These are phyloP conservation scores for Hormaphis cornu DNA, from an alignment of 1,140 invertebrate species.

Conservation along the genomic window DNA sequence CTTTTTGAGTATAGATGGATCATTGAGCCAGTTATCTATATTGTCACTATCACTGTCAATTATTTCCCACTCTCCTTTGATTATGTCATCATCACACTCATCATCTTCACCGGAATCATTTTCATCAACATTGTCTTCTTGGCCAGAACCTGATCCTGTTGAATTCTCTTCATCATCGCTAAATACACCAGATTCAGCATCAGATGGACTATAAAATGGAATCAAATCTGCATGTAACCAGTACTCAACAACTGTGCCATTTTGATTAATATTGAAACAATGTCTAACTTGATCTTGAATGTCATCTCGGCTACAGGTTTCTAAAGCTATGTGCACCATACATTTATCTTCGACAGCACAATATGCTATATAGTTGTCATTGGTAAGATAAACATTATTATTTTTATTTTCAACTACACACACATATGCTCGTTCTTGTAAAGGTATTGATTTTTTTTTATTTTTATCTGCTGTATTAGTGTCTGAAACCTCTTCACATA, in stretches of 20 bases:
- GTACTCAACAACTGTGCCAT: neutral
- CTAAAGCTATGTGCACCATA: slow-evolving; percentile 18
- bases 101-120: neutral
- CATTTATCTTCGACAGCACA: slow-evolving; percentile 19
- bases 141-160: neutral
- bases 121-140: neutral
- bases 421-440: neutral
- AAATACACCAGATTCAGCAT: slow-evolving; percentile 10
- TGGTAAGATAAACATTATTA: slow-evolving; percentile 6
- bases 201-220: neutral
- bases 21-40: neutral
- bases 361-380: slow-evolving; percentile 12
- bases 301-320: neutral
- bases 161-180: neutral
- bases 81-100: neutral
- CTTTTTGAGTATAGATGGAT: neutral
- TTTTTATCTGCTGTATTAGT: neutral
- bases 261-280: slow-evolving; percentile 1
- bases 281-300: neutral
- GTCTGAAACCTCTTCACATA: neutral
- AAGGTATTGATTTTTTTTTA: neutral
- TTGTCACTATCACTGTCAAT: neutral
- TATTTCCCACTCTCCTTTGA: neutral
- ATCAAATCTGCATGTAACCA: slow-evolving; percentile 23
- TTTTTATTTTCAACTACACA: neutral